Conservation (phyloP, 2,797 vertebrate species). For the Xenops minutus region DNA sequence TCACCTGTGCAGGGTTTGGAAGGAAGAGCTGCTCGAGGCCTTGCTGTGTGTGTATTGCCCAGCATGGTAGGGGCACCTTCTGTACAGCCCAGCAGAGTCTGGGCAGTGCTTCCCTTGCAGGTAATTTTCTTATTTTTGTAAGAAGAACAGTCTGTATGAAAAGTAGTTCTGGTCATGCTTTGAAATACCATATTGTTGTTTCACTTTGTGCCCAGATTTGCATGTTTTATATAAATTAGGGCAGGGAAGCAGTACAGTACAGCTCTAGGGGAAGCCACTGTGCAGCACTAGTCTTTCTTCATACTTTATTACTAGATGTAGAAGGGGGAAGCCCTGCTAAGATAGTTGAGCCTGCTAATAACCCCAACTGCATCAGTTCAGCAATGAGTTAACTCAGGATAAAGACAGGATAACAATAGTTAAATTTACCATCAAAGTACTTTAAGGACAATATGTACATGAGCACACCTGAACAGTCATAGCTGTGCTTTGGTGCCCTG, state of each 20-base stretch:
- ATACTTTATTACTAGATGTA: accelerated
- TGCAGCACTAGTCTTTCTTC: background rate
- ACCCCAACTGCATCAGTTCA: background rate
- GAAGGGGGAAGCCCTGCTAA: background rate
- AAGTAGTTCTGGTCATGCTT: background rate
- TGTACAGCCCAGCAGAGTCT: background rate
- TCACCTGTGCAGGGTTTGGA: background rate
- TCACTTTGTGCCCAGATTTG: background rate
- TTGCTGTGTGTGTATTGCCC: background rate
- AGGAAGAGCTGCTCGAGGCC: background rate
- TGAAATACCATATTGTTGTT: background rate
- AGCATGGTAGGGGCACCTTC: accelerated
- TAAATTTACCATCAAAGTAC: background rate
- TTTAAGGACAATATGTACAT: background rate
- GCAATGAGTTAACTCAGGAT: background rate
- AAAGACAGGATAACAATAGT: background rate
- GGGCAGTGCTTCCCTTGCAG: background rate
- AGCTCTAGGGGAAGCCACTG: background rate
- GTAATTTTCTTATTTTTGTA: background rate
- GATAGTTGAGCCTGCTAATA: background rate
- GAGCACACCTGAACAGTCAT: background rate
- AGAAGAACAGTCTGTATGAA: background rate
- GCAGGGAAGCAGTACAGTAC: background rate
- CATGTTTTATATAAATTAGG: background rate
- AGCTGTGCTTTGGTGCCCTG: background rate